Evolutionary conservation across 2,797 vertebrate genomes (phyloP), one percentile per base, ranked within the genome.

Genomic region (Cuculus canorus): DNA sequence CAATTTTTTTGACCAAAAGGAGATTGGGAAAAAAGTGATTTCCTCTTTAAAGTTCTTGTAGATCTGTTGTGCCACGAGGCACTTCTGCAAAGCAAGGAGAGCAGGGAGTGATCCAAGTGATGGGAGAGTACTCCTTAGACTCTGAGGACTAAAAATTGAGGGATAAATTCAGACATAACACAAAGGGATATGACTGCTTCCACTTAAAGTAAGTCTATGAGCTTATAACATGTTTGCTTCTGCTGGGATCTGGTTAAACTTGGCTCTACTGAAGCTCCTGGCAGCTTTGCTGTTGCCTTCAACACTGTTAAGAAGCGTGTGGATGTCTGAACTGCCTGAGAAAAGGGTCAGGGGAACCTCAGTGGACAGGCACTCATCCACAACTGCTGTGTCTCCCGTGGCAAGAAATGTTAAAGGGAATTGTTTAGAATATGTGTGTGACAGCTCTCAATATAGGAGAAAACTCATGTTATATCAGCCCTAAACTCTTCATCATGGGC

Each of bases 391-490:
- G 2, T 23, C 37, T 52, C 37, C 53, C 32, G 4, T 1, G 3
- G 17, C 2, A 17, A 50, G 13, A 0, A 41, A 33, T 24, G 27
- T 17, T 27, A 47, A n/a, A 68, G 41, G 37, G 82, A 57, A 60
- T n/a, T 7, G 14, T 47, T 33, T 47, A 35, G 70, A 54, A 41
- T 10, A 8, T 1, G 6, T 24, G 9, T 2, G 5, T 1, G 12
- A 28, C 18, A 6, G 21, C 18, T 33, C 27, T 45, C 61, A 39
- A 23, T 14, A n/a, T 7, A 11, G 70, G 47, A 63, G 25, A 16
- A 22, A 41, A 11, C 8, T 35, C 48, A 7, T 0, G 11, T 41
- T 33, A 5, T 21, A 5, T 13, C 56, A 41, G 17, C 39, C 33
- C 63, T 76, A 5, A 48, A 41, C 56, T 30, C 30, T 27, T 16